phyloP scores from a whole-genome alignment of 2,888 invertebrate species.

The Leptopilina myrica region DNA sequence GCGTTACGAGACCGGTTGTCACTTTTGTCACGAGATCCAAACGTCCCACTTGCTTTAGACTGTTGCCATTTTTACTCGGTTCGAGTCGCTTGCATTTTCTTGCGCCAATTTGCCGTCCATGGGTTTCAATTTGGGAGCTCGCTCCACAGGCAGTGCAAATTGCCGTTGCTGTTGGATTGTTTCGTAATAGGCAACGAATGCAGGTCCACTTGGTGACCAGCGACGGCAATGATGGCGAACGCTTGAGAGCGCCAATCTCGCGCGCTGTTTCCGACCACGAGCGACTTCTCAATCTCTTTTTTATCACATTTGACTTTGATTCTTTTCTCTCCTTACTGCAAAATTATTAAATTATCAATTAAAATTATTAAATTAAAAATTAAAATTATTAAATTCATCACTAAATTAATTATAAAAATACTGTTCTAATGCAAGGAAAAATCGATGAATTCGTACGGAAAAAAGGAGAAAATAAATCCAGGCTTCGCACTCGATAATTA shows the following conservation, averaged over 20 bases:
- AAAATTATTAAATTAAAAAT: not conserved
- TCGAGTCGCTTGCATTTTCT: slow-evolving; percentile 70
- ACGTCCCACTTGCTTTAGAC: slow-evolving; percentile 60
- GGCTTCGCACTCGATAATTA: no score
- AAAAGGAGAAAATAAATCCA: no score
- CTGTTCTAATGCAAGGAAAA: no score
- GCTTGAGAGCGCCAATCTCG: slow-evolving; percentile 59
- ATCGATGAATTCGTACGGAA: no score
- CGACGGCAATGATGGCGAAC: slow-evolving; percentile 70
- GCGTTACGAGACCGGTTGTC: slow-evolving; percentile 63
- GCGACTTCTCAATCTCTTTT: slow-evolving; percentile 63
- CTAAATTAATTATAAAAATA: not conserved
- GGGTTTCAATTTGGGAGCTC: slow-evolving; percentile 69
- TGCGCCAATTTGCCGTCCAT: slow-evolving; percentile 71
- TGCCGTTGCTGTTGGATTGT: slow-evolving; percentile 80
- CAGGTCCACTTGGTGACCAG: slow-evolving; percentile 81
- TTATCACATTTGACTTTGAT: slow-evolving; percentile 52
- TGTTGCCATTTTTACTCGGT: slow-evolving; percentile 63
- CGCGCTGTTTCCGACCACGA: slow-evolving; percentile 67
- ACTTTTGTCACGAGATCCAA: slow-evolving; percentile 63
- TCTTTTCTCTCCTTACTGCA: slow-evolving; percentile 59
- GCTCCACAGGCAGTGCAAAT: slow-evolving; percentile 87
- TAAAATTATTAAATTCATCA: not conserved
- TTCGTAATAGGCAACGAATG: slow-evolving; percentile 85
- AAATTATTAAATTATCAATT: slow-evolving; percentile 12